Base-by-base conservation (phyloP, 2,888 invertebrate species). In the Taenaris catops region DNA sequence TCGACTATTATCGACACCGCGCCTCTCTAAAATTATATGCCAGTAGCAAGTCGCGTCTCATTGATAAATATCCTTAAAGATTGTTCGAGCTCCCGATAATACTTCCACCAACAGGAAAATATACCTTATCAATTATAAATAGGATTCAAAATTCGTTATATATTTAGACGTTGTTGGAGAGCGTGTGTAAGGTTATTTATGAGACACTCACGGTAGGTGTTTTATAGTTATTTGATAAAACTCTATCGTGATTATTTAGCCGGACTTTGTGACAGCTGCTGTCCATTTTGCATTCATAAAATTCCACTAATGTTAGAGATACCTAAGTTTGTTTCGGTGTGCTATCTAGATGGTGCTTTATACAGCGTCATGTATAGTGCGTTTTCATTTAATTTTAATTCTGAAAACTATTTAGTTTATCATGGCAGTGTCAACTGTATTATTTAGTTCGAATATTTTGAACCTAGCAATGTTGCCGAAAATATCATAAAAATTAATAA, bases 1-100 rank as follows among this genome's bases (percentile, higher is more conserved):
- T 25, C 33, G 29, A 20, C 21, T 36, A 42, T 41, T 32, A 44
- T 43, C 38, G 37, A 42, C 31, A 25, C 18, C 2, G 41, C 40
- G 10, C 51, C 33, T 46, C 51, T 46, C 49, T 80, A 63, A 56
- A 72, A 71, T 74, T 58, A 35, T 80, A 76, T 73, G 74, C 79
- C 84, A 74, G 86, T 86, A 86, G 86, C 84, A 68, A 74, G 74
- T 72, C 74, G 75, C 78, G 81, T 86, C 84, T 70, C 67, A 55
- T 79, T 86, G 86, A 86, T 84, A 84, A 84, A 86, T 86, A 80
- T 73, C 81, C 80, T 75, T 69, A 76, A 71, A 84, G 83, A 84
- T 86, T 79, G 83, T 76, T 70, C 73, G 64, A 70, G 65, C 71
- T 67, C 56, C 65, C 75, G 80, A 84, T 84, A 84, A 83, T 84